Evolutionary conservation across 2,797 vertebrate genomes (phyloP), one percentile per base, ranked within the genome.

Genomic region (Rhinoraja longicauda): DNA sequence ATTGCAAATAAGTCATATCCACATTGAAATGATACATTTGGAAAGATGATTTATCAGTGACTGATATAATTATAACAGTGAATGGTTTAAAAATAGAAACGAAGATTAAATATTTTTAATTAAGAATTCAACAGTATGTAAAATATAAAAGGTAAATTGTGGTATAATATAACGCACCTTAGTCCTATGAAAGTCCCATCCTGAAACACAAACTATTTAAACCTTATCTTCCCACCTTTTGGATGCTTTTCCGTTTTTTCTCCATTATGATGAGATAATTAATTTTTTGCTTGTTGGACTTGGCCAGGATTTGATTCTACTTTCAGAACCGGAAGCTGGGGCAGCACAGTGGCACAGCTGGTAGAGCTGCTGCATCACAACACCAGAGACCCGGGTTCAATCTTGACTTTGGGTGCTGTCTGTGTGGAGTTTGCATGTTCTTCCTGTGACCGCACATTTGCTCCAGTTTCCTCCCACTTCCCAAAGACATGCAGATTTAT

Each of bases 21-120:
- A 73, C 36, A 70, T 91, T 67, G 5, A 92, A 75, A 75, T 75
- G 24, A 75, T 75, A 39, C 10, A 24, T 4, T 75, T 26, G 13
- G 70, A 75, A 75, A 53, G 24, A 45, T 75, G 70, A 91, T 91
- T 53, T 75, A 92, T 75, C 90, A 8, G 10, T 92, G 70, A 75
- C 36, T 92, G 70, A 75, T 92, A 57, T 92, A 45, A 92, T 92
- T 92, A 53, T 6, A 92, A 45, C 36, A 75, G 90, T 26, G 72
- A 92, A 92, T 57, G 29, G 73, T 75, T 92, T 92, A 73, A 92
- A 92, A 73, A 92, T 92, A 92, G 72, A 92, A 45, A 26, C 53
- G 12, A 92, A 72, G 67, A 92, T 73, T 88, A 75, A 92, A 73
- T 92, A 92, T 29, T 92, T 13, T 10, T 26, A 15, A 29, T 67